Percentiles rank a stretch among this genome's conserved stretches.
phyloP scores from a whole-genome alignment of 2,888 invertebrate genomes.

The Mongoloraphidia duomilia region DNA sequence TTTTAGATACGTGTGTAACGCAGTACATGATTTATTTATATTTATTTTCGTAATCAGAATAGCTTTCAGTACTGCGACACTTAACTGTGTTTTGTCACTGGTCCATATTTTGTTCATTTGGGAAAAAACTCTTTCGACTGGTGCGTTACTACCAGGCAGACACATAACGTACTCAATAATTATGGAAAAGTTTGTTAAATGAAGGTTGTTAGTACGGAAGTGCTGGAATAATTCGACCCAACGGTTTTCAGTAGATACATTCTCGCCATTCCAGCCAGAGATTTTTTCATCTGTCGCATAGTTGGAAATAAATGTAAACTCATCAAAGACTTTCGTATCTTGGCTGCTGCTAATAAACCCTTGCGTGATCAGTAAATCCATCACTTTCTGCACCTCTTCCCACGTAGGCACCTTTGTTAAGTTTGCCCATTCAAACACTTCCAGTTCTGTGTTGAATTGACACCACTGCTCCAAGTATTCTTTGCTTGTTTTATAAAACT shows the following conservation, averaged over 20 bases:
- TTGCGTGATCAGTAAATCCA: constrained; percentile 5
- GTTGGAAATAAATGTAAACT: background rate
- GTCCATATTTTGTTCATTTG: background rate
- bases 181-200: constrained; percentile 3
- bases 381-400: constrained; percentile 3
- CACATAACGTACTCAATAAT: constrained; percentile 9
- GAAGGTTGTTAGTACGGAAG: constrained; percentile 1
- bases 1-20: background rate
- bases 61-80: background rate
- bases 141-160: constrained; percentile 10
- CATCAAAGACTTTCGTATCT: constrained; percentile 6
- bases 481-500: constrained; percentile 7
- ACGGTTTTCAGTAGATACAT: constrained; percentile 3
- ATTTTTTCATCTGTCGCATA: background rate
- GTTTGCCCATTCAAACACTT: no score
- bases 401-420: no score
- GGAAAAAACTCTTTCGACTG: constrained; percentile 4
- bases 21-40: background rate
- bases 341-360: constrained; percentile 6
- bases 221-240: constrained; percentile 6
- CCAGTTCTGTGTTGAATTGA: no score
- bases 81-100: no score
- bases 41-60: background rate
- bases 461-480: constrained; percentile 7
- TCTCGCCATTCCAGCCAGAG: background rate